Base-by-base conservation (phyloP, 2,888 invertebrate genomes). In the Agrochola macilenta region DNA sequence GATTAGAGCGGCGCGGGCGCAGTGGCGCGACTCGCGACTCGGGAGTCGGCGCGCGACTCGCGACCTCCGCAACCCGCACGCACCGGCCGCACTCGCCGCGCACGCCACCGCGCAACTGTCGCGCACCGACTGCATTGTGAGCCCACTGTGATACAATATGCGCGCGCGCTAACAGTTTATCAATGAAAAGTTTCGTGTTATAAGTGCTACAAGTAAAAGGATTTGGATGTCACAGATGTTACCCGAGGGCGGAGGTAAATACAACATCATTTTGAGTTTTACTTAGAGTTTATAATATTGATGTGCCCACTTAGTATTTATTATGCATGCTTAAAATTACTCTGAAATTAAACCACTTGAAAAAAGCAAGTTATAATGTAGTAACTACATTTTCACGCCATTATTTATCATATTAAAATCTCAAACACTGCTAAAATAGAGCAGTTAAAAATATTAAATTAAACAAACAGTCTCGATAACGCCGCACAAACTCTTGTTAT, bases 151-250 rank as follows among this genome's bases (percentile, higher is more conserved):
- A 75, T 75, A 78, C 85, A 74, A 80, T 61, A 81, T 78, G 82
- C 84, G 79, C 79, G 72, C 83, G 81, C 84, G 84, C 60, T 73
- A 74, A 75, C 80, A 80, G 86, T 86, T 87, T 84, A 87, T 90
- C 92, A 89, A 90, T 92, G 88, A 90, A 86, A 84, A 90, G 87
- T 90, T 86, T 85, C 73, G 90, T 89, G 92, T 76, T 78, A 52
- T 78, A 79, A 88, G 89, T 93, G 94, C 85, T 75, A 79, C 81
- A 82, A 80, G 88, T 79, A 90, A 72, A 89, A 90, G 93, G 94
- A 93, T 93, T 93, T 94, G 94, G 94, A 95, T 95, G 96, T 95
- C 96, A 93, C 95, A 92, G 89, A 96, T 96, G 96, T 93, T 96
- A 88, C 96, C 96, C 81, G 96, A 96, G 89, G 94, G 94, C 89